Evolutionary conservation across 2,113 vertebrate genomes (phyloP).

Genomic region (Leuciscus idus): DNA sequence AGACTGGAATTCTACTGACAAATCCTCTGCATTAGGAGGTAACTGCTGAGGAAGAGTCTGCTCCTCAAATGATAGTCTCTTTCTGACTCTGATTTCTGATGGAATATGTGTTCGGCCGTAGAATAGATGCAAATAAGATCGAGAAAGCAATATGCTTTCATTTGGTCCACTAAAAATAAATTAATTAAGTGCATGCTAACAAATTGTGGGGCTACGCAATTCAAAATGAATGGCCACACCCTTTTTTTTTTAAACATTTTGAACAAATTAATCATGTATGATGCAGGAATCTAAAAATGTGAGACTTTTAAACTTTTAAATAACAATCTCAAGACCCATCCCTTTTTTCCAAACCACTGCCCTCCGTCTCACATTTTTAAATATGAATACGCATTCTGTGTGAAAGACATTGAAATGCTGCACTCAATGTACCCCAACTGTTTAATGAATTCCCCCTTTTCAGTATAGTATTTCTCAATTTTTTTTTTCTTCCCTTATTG

Average conservation of each 20-base stretch:
- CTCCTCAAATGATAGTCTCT: constrained; percentile 16
- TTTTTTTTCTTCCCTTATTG: background rate
- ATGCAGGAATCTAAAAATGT: background rate
- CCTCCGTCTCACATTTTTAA: background rate
- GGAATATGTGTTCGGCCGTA: background rate
- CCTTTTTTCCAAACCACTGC: background rate
- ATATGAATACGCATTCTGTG: background rate
- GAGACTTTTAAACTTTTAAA: too few relatives aligned
- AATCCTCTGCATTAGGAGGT: constrained; percentile 34
- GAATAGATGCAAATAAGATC: background rate
- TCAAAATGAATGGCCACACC: background rate
- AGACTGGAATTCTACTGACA: constrained; percentile 42
- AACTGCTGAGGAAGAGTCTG: constrained; percentile 21
- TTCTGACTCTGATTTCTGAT: constrained; percentile 8
- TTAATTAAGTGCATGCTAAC: background rate
- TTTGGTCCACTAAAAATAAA: background rate
- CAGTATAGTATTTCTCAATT: background rate
- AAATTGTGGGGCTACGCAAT: background rate
- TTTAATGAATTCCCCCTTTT: background rate
- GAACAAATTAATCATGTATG: too few relatives aligned
- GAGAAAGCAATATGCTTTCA: background rate
- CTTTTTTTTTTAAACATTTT: background rate
- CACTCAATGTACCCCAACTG: background rate
- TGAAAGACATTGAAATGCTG: background rate
- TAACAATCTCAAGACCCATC: background rate